Conservation (phyloP, 2,113 vertebrate genomes). For the Cottus gobio region DNA sequence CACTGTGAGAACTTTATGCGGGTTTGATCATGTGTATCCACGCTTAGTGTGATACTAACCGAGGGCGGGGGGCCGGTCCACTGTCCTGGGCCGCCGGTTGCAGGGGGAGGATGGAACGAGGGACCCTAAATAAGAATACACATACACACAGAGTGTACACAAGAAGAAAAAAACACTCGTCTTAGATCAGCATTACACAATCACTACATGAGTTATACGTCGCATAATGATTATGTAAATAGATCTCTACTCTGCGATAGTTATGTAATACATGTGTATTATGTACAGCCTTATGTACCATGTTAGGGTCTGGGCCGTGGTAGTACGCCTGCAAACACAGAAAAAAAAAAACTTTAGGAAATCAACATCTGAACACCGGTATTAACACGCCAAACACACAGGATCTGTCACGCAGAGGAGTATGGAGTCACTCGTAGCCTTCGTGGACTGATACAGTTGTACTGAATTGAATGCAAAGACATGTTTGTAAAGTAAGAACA, state of each 20-base stretch:
- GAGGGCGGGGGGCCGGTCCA: constrained; percentile 56
- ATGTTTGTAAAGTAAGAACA: not conserved
- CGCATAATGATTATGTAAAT: not conserved
- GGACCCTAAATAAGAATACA: constrained; percentile 44
- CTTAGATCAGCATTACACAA: not conserved
- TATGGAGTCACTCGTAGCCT: not conserved
- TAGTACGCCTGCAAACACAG: constrained; percentile 55
- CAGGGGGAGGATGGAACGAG: constrained; percentile 55
- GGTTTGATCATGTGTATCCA: not conserved
- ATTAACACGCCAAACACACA: not conserved
- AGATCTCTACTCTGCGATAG: not conserved
- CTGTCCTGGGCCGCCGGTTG: constrained; percentile 20
- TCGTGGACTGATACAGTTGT: not conserved
- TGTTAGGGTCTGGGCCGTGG: constrained; percentile 2
- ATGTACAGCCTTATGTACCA: constrained; percentile 14
- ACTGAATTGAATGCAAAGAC: not conserved
- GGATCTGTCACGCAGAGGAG: not conserved
- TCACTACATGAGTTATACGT: not conserved
- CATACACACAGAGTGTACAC: not conserved
- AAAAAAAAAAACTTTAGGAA: not conserved
- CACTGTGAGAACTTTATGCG: not conserved
- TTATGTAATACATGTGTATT: not conserved
- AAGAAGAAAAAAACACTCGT: not conserved
- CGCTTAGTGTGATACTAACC: constrained; percentile 53
- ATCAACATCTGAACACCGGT: not conserved